Conservation (phyloP, 2,888 invertebrate genomes). For the Drosophila paranaensis region DNA sequence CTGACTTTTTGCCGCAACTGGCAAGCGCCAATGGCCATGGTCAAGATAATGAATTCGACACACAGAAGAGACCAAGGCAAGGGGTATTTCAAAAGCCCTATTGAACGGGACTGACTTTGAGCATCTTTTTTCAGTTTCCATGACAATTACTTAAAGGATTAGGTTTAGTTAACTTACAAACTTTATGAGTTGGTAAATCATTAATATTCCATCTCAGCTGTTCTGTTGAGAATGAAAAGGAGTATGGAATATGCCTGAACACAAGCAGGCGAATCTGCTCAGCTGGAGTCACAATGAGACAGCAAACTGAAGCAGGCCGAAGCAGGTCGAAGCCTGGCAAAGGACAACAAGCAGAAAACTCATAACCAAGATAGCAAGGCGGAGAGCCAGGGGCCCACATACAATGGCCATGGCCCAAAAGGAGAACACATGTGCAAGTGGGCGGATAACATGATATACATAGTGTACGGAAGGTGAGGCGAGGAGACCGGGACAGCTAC, state of each 20-base stretch:
- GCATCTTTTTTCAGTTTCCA: neutral
- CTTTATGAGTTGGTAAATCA: neutral
- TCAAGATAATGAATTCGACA: conserved; percentile 25
- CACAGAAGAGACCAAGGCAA: neutral
- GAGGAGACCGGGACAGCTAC: neutral
- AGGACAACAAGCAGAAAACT: conserved; percentile 55
- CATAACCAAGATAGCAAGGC: conserved; percentile 54
- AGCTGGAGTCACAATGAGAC: conserved; percentile 27
- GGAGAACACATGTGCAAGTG: conserved; percentile 36
- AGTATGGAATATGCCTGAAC: neutral
- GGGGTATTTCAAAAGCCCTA: neutral
- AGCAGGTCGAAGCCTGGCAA: neutral
- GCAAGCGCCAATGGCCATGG: conserved; percentile 29
- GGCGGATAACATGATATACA: conserved; percentile 1
- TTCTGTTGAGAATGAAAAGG: conserved; percentile 12
- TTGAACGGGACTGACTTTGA: too few species aligned
- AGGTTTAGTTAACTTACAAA: too few species aligned
- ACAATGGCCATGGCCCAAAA: conserved; percentile 54
- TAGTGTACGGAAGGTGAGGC: neutral
- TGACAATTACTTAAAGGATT: neutral
- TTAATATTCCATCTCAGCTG: neutral
- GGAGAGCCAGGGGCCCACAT: conserved; percentile 23
- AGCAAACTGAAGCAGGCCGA: conserved; percentile 4
- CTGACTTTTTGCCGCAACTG: conserved; percentile 9
- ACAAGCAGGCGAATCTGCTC: neutral